These are phyloP conservation scores for Brevimyrus niger DNA, from an alignment of 2,113 vertebrate genomes.

Conservation along the genomic window DNA sequence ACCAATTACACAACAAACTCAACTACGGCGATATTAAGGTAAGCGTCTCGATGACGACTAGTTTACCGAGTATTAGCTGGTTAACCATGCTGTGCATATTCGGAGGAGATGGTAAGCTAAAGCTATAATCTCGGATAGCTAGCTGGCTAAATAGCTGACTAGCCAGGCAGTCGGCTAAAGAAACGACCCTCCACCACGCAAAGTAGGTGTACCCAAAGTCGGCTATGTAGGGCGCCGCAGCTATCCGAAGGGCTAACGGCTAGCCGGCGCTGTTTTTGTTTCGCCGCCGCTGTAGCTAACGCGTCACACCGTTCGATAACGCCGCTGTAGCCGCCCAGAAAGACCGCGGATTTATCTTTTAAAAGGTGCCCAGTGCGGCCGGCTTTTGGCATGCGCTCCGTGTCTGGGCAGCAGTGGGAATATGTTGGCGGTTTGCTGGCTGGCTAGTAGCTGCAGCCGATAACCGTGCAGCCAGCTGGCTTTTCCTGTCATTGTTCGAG, in stretches of 20 bases:
- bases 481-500: constrained; percentile 12
- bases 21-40: not conserved
- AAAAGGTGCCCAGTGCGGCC: not conserved
- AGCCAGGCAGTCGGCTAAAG: not conserved
- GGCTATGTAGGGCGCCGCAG: constrained; percentile 1
- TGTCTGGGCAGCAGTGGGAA: not conserved
- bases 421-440: not conserved
- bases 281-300: not conserved
- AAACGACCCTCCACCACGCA: not conserved
- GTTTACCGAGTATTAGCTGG: not conserved
- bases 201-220: not conserved
- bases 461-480: not conserved
- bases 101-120: not conserved
- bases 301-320: not conserved
- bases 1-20: not conserved
- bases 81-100: not conserved
- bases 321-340: not conserved
- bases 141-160: not conserved
- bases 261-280: not conserved
- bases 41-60: not conserved
- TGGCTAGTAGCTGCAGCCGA: not conserved
- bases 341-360: not conserved
- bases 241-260: not conserved
- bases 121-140: constrained; percentile 1
- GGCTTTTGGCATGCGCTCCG: not conserved